Evolutionary conservation across 2,113 vertebrate species (phyloP).

Genomic region (Psammodynastes pulverulentus): DNA sequence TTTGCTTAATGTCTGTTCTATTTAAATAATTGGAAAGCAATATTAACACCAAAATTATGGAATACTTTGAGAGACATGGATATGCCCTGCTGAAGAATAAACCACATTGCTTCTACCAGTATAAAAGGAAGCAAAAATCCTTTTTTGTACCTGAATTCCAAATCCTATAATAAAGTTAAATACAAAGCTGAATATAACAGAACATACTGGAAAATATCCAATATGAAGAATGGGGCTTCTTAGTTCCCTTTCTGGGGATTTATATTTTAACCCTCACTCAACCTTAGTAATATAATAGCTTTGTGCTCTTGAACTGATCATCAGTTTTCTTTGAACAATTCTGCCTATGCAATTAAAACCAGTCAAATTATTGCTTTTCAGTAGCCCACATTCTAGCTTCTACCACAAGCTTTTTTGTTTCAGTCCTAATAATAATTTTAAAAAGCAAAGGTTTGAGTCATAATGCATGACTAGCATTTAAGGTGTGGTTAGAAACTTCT

Average conservation of each 20-base stretch:
- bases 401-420: neutral
- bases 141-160: neutral
- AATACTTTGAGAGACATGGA: neutral
- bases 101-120: neutral
- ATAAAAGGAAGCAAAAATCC: neutral
- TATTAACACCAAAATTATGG: neutral
- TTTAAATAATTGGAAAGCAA: neutral
- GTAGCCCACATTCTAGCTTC: neutral
- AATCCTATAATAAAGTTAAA: neutral
- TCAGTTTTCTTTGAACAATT: neutral
- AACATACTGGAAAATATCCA: neutral
- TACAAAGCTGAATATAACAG: neutral
- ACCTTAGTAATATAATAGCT: neutral
- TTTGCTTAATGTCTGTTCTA: neutral
- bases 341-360: neutral
- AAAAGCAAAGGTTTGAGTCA: neutral
- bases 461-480: neutral
- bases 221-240: neutral
- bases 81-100: neutral
- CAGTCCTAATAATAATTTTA: neutral
- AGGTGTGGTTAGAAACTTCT: neutral
- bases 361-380: neutral
- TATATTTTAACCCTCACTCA: neutral
- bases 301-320: neutral
- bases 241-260: neutral